Conservation (phyloP, 2,888 invertebrate genomes). For the Papilio protenor region DNA sequence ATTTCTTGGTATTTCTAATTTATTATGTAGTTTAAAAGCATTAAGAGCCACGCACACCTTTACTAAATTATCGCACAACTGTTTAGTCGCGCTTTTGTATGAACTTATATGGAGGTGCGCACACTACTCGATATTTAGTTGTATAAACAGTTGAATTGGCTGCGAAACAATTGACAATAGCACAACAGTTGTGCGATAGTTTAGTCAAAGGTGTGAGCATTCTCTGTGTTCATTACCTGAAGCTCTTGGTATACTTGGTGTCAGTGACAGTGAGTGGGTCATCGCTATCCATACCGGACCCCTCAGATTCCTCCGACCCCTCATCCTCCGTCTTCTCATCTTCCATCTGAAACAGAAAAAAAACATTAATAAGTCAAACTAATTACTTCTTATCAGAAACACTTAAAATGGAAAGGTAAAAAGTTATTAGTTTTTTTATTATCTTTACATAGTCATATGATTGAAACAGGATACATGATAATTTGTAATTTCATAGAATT, state of each 20-base stretch:
- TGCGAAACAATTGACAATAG: too few species aligned
- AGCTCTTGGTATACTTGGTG: conserved; percentile 91
- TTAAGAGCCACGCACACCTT: too few species aligned
- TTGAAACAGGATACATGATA: not conserved
- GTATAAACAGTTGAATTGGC: too few species aligned
- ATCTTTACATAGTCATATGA: not conserved
- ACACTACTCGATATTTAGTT: too few species aligned
- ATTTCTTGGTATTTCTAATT: not conserved
- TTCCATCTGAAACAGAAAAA: conserved; percentile 67
- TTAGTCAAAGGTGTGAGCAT: too few species aligned
- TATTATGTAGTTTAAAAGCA: not conserved
- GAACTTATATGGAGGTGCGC: too few species aligned
- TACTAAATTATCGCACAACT: too few species aligned
- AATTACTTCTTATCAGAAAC: conserved; percentile 8
- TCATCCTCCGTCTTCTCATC: conserved; percentile 66
- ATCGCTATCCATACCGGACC: conserved; percentile 79
- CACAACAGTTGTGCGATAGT: too few species aligned
- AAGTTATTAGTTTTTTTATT: not conserved
- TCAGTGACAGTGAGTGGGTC: conserved; percentile 82
- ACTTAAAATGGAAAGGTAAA: not conserved
- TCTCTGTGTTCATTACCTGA: conserved; percentile 79
- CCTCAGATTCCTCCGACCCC: conserved; percentile 71
- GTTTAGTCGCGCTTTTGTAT: too few species aligned
- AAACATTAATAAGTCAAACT: not conserved
- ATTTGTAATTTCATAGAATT: too few species aligned